Evolutionary conservation across 2,888 invertebrate genomes (phyloP).

Genomic region (Orthosia incerta): DNA sequence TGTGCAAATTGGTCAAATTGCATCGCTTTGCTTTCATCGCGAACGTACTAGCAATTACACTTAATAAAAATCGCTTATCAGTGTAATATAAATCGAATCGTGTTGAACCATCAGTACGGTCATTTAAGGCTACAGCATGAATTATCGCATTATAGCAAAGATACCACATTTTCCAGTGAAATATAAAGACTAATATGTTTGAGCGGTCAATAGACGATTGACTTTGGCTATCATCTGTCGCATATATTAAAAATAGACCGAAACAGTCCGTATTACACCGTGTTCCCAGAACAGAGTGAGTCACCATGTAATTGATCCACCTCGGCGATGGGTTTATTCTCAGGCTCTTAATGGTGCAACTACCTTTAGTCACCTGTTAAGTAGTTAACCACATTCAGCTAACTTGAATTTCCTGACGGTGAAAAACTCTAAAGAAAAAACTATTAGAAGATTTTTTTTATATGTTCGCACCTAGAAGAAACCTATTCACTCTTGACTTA

Average conservation of each 20-base stretch:
- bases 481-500: too few species aligned
- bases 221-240: background rate
- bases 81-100: too few species aligned
- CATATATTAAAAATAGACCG: background rate
- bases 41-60: too few species aligned
- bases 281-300: conserved; percentile 16
- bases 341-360: background rate
- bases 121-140: too few species aligned
- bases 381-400: background rate
- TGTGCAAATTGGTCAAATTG: too few species aligned
- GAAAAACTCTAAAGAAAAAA: too few species aligned
- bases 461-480: too few species aligned
- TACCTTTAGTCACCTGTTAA: background rate
- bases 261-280: background rate
- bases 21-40: too few species aligned
- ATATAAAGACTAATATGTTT: background rate
- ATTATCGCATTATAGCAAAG: background rate
- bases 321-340: background rate
- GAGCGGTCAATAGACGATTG: background rate
- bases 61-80: too few species aligned
- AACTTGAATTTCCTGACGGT: too few species aligned
- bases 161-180: background rate
- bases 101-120: too few species aligned
- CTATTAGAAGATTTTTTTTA: too few species aligned
- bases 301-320: conserved; percentile 14